Evolutionary conservation across 2,113 vertebrate genomes (phyloP), one percentile per base, ranked within the genome.

Genomic region (Riparia riparia): DNA sequence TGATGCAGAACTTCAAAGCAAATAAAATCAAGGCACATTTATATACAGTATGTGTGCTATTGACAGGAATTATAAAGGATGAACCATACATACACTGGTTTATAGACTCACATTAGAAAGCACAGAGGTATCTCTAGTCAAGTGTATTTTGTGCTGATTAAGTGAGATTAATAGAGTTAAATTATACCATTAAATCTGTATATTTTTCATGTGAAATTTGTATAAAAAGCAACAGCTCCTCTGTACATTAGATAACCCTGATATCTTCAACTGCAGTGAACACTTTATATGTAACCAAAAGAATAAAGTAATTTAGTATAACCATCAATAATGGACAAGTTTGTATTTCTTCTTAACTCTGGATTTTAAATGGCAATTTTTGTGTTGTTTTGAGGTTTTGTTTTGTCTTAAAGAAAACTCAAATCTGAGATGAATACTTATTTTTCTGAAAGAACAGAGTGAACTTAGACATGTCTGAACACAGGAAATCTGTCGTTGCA

Each of bases 1-100:
- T 86, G 95, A 91, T 84, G 86, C 92, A 89, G 96, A 97, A 96
- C 96, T 94, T 91, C 79, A 95, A 96, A 96, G 51, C 93, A 96
- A 82, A 79, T 93, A 86, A 92, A 90, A 96, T 89, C 88, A 91
- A 66, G 80, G 74, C 82, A 94, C 92, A 86, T 93, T 49, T 94
- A 58, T 94, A 73, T 90, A 76, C 32, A 78, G 37, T 39, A 32
- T 57, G 24, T 68, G 71, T 85, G 39, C 50, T 86, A 85, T 90
- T 91, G 73, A 94, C 91, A 19, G 41, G 83, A 93, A 94, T 94
- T 74, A 74, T 51, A 80, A 87, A 91, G 49, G 56, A 70, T 8
- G 17, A 50, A 51, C 86, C 57, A 51, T 82, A 82, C 21, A 60
- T 54, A 45, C 22, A 42, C 72, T 76, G 45, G 70, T 96, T 89